These are phyloP conservation scores for Trematomus loennbergii DNA, from an alignment of 2,113 vertebrate species.

Conservation along the genomic window DNA sequence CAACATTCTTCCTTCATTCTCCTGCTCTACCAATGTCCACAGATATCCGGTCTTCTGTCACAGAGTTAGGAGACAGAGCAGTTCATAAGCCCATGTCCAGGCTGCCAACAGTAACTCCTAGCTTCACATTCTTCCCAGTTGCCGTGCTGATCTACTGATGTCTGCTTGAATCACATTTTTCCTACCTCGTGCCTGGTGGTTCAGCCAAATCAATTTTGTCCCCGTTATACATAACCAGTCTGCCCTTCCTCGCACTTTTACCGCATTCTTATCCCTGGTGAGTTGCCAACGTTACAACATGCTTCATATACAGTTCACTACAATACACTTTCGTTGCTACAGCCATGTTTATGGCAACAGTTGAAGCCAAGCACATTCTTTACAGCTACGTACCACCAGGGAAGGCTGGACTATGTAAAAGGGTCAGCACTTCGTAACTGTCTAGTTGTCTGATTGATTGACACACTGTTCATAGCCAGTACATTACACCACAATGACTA, in stretches of 20 bases:
- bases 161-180: constrained; percentile 45
- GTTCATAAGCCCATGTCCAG: constrained; percentile 21
- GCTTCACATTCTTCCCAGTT: constrained; percentile 43
- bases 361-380: constrained; percentile 36
- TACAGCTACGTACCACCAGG: constrained; percentile 37
- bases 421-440: constrained; percentile 20
- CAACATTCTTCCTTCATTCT: constrained; percentile 2
- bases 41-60: constrained; percentile 11
- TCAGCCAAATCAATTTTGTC: constrained; percentile 8
- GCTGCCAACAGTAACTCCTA: constrained; percentile 41
- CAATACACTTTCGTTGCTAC: constrained; percentile 35
- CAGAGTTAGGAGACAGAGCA: background rate
- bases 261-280: constrained; percentile 18
- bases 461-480: constrained; percentile 55
- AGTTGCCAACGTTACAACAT: constrained; percentile 31
- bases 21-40: background rate
- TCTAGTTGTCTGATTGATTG: constrained; percentile 54
- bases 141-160: constrained; percentile 47
- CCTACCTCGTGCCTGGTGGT: constrained; percentile 20
- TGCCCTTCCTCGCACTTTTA: constrained; percentile 25
- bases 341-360: constrained; percentile 63
- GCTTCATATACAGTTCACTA: constrained; percentile 36
- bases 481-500: constrained; percentile 73
- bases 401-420: constrained; percentile 53
- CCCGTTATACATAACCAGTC: constrained; percentile 22